Base-by-base conservation (phyloP, 2,888 invertebrate genomes). In the Cybosia mesomella region DNA sequence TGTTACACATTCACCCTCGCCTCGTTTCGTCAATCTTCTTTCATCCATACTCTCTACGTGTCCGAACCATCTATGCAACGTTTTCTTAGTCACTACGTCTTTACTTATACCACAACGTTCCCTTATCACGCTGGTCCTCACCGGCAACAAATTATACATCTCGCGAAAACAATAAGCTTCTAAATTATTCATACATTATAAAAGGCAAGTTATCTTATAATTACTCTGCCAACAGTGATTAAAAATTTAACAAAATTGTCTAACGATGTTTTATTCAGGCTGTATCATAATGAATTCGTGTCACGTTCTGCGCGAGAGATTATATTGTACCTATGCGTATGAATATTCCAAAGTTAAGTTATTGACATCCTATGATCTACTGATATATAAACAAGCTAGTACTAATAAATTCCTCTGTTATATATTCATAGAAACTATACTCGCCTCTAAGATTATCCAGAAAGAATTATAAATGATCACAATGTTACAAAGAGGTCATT, bases 341-440 rank as follows among this genome's bases (percentile, higher is more conserved):
- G 88, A 90, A 91, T 91, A 91, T 90, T 89, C 87, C 88, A 80
- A 80, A 66, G 64, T 60, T 70, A 79, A 74, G 73, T 71, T 77
- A 73, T 70, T 73, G 75, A 68, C 77, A 70, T 73, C 72, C 66
- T 70, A 64, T 59, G 64, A 73, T 79, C 66, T 61, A 66, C 70
- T 72, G 62, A 73, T 71, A 72, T 68, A 79, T 71, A 76, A 70
- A 80, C 71, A 68, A 79, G 43, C 22, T 61, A 28, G 39, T 66
- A 36, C 39, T 57, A 39, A 57, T n/a, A 55, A 24, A 64, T 64
- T 57, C 55, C 2, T 39, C n/a, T 36, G 18, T 57, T 57, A 54
- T 54, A 32, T 15, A 28, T 28, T 43, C 49, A 61, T 49, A 28
- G 28, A 18, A 49, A 28, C 28, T 1, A 32, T n/a, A 9, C 39